phyloP scores from a whole-genome alignment of 2,113 vertebrate species.

The Uria aalge region DNA sequence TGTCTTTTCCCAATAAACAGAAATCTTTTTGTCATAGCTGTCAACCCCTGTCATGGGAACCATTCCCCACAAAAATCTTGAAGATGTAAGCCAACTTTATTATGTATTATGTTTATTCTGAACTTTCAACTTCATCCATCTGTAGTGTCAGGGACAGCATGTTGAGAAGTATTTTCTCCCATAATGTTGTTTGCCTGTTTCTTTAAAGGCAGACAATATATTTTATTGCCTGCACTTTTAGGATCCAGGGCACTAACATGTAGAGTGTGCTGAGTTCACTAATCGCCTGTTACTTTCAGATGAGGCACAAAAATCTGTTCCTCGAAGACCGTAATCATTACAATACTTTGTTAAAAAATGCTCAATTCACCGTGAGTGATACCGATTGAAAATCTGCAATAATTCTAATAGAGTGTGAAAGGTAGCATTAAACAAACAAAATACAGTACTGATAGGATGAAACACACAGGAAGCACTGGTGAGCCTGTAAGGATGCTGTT shows the following conservation, averaged over 20 bases:
- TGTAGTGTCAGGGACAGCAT: not conserved
- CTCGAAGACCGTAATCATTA: not conserved
- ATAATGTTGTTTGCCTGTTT: not conserved
- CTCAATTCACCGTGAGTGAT: not conserved
- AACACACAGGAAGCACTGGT: not conserved
- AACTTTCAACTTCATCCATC: not conserved
- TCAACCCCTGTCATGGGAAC: not conserved
- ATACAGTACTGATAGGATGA: not conserved
- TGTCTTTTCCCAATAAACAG: not conserved
- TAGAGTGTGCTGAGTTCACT: not conserved
- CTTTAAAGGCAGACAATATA: not conserved
- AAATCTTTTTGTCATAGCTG: not conserved
- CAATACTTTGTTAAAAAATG: not conserved
- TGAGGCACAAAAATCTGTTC: not conserved
- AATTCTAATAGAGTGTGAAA: not conserved
- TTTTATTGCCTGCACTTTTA: not conserved
- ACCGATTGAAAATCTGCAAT: not conserved
- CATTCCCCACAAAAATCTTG: not conserved
- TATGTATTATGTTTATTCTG: not conserved
- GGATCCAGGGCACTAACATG: rapidly evolving
- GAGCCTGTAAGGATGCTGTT: not conserved
- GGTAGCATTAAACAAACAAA: not conserved
- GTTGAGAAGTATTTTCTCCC: not conserved
- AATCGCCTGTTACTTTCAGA: not conserved
- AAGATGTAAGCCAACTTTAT: not conserved